These are phyloP conservation scores for Pangasius krempfi DNA, from an alignment of 2,797 vertebrate genomes.

Conservation along the genomic window DNA sequence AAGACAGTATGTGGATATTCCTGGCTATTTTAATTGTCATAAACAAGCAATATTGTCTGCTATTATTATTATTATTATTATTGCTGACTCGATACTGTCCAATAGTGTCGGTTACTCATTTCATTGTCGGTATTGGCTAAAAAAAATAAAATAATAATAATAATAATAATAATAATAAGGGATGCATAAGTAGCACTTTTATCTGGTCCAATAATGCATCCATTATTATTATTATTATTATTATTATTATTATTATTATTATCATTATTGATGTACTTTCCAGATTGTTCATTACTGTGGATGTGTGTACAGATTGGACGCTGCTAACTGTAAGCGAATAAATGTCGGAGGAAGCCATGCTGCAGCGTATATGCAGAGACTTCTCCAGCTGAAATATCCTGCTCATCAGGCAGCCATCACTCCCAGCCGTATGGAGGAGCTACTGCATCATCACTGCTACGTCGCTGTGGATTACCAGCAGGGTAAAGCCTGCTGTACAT, in stretches of 20 bases:
- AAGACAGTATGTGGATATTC: not conserved
- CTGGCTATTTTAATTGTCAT: not conserved
- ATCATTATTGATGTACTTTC: not conserved
- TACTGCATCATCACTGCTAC: constrained; percentile 93
- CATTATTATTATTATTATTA: not conserved
- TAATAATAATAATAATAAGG: too few species aligned
- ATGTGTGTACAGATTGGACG: constrained; percentile 81
- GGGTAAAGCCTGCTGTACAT: constrained; percentile 66
- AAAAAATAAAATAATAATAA: too few species aligned
- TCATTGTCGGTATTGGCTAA: not conserved
- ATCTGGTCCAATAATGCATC: too few species aligned
- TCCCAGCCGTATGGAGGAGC: constrained; percentile 95
- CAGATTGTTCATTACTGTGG: constrained; percentile 1
- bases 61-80: not conserved
- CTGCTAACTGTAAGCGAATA: constrained; percentile 89
- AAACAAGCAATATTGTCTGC: not conserved
- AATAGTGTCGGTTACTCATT: not conserved
- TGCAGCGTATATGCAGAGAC: constrained; percentile 89
- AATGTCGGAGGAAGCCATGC: constrained; percentile 94
- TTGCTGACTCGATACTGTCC: not conserved
- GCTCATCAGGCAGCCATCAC: constrained; percentile 90
- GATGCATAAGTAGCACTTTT: too few species aligned
- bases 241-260: not conserved
- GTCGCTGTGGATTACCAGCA: constrained; percentile 86
- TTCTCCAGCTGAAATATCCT: constrained; percentile 95